Percentiles rank a stretch among this genome's conserved stretches.
Conservation (phyloP, 1,140 invertebrate genomes). For the Antheraea mylitta region DNA sequence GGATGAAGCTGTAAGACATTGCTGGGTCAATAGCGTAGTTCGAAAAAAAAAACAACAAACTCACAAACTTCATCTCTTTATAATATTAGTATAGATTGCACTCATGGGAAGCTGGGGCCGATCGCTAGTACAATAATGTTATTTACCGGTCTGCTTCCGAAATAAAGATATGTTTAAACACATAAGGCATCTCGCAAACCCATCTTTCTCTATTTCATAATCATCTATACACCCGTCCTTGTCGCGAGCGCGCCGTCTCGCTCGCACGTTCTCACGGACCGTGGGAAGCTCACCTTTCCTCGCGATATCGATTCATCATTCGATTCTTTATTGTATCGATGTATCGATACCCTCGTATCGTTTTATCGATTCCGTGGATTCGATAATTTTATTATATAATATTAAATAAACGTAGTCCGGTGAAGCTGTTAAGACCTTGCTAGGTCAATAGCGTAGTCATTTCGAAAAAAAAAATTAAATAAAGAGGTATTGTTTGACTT, state of each 20-base stretch:
- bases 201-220: constrained; percentile 19
- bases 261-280: constrained; percentile 56
- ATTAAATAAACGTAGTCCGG: no score
- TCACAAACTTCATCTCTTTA: no score
- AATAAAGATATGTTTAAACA: neutral
- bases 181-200: constrained; percentile 16
- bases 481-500: no score
- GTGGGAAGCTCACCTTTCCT: constrained; percentile 44
- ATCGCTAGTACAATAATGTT: neutral
- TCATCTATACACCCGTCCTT: constrained; percentile 9
- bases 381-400: no score
- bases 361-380: neutral
- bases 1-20: no score
- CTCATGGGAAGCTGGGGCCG: no score
- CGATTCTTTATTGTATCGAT: constrained; percentile 9
- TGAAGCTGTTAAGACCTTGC: no score
- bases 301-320: constrained; percentile 13
- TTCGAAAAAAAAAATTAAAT: no score
- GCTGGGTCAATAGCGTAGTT: no score
- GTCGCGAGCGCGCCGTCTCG: constrained; percentile 12
- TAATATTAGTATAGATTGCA: no score
- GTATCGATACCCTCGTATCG: constrained; percentile 1
- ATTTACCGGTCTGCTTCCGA: neutral
- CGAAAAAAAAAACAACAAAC: no score
- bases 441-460: no score